These are phyloP conservation scores for Rhea americana DNA, from an alignment of 2,113 vertebrate genomes.

Conservation along the genomic window DNA sequence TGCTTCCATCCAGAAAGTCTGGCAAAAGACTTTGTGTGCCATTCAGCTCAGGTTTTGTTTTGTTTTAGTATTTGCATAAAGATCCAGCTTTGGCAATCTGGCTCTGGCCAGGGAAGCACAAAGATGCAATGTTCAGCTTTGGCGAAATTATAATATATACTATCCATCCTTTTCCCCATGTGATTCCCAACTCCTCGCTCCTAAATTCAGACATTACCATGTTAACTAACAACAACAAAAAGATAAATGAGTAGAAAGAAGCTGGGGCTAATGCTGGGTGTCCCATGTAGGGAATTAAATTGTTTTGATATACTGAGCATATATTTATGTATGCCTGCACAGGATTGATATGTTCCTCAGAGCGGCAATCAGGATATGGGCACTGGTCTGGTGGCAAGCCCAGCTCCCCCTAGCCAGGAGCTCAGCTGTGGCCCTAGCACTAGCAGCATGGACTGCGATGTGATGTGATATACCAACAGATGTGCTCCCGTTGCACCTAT, in stretches of 20 bases:
- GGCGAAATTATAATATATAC: neutral
- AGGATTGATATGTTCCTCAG: neutral
- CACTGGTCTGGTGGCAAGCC: neutral
- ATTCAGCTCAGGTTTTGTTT: neutral
- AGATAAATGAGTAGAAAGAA: neutral
- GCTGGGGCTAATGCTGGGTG: neutral
- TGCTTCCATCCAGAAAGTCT: neutral
- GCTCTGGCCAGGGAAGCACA: neutral
- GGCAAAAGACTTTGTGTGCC: neutral
- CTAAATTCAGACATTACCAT: neutral
- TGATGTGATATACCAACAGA: neutral
- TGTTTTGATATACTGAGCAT: neutral
- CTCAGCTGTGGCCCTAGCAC: neutral
- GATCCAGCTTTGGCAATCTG: neutral
- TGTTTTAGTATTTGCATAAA: neutral
- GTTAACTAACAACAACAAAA: neutral
- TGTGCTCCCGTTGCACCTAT: neutral
- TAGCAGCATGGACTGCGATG: accelerated
- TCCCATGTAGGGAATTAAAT: neutral
- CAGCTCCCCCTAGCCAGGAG: accelerated
- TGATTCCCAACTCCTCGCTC: neutral
- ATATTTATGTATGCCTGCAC: neutral
- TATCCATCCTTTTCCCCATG: neutral
- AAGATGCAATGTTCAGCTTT: neutral
- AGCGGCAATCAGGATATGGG: neutral